phyloP scores from a whole-genome alignment of 1,140 invertebrate species.

The Littorina saxatilis region DNA sequence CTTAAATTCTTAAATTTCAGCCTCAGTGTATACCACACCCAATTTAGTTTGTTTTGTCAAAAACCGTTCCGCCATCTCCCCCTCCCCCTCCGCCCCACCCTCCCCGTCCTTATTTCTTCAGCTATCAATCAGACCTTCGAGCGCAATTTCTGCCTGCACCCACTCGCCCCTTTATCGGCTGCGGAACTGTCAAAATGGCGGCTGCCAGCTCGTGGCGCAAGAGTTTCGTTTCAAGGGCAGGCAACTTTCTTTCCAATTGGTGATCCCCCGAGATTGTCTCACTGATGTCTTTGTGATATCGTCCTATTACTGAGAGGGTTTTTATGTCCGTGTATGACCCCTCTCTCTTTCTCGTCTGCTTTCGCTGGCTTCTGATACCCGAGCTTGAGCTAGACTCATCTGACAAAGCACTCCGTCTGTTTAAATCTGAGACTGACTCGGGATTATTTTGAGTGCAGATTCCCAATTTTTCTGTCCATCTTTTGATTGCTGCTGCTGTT shows the following conservation, averaged over 20 bases:
- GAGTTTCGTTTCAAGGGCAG: constrained; percentile 17
- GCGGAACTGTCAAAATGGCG: constrained; percentile 19
- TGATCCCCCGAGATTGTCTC: constrained; percentile 12
- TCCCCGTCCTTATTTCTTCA: not conserved
- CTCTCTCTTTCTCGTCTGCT: not conserved
- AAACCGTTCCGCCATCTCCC: not conserved
- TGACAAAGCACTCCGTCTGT: no score
- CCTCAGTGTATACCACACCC: no score
- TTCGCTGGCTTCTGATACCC: no score
- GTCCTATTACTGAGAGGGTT: constrained; percentile 8
- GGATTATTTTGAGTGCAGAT: no score
- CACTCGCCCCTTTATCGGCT: constrained; percentile 5
- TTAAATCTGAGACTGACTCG: no score
- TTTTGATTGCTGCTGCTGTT: no score
- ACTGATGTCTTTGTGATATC: constrained; percentile 24
- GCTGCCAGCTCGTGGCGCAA: constrained; percentile 15
- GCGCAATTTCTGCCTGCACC: constrained; percentile 8
- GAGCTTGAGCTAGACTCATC: no score
- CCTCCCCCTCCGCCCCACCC: not conserved
- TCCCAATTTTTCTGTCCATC: no score
- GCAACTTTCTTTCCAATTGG: constrained; percentile 19
- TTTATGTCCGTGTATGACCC: constrained; percentile 13
- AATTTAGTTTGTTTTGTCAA: no score
- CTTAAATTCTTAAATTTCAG: no score
- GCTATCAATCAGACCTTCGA: not conserved